Evolutionary conservation across 2,888 invertebrate species (phyloP).

Genomic region (Drosophila leonis): DNA sequence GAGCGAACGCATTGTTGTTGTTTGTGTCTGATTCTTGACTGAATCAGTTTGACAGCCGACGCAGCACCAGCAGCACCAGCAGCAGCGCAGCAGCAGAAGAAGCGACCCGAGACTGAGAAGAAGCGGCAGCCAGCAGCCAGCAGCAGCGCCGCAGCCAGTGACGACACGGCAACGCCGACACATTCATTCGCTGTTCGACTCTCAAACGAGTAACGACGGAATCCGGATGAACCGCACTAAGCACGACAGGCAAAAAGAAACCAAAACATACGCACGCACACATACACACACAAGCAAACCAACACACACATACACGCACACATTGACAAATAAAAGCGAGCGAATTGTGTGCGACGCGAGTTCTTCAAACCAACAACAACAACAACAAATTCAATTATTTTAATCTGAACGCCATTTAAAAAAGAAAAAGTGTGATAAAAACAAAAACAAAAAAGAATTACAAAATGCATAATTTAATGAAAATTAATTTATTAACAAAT

Average conservation of each 20-base stretch:
- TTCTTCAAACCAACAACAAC: constrained; percentile 44
- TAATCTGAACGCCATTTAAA: constrained; percentile 51
- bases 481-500: constrained; percentile 37
- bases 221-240: constrained; percentile 72
- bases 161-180: constrained; percentile 77
- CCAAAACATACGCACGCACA: constrained; percentile 47
- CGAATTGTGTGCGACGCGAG: constrained; percentile 70
- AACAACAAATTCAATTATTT: constrained; percentile 49
- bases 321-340: constrained; percentile 51
- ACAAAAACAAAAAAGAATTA: constrained; percentile 6
- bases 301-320: constrained; percentile 21
- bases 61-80: constrained; percentile 21
- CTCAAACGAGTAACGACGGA: constrained; percentile 84
- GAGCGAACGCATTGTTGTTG: constrained; percentile 46
- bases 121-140: constrained; percentile 42
- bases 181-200: constrained; percentile 84
- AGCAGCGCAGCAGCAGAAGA: constrained; percentile 49
- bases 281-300: constrained; percentile 13
- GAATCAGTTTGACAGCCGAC: constrained; percentile 79
- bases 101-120: constrained; percentile 33
- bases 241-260: constrained; percentile 36
- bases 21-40: constrained; percentile 75
- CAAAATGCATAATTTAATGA: constrained; percentile 30
- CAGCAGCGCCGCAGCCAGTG: constrained; percentile 66
- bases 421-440: constrained; percentile 71